phyloP scores from a whole-genome alignment of 1,140 invertebrate species.

The Orius laevigatus region DNA sequence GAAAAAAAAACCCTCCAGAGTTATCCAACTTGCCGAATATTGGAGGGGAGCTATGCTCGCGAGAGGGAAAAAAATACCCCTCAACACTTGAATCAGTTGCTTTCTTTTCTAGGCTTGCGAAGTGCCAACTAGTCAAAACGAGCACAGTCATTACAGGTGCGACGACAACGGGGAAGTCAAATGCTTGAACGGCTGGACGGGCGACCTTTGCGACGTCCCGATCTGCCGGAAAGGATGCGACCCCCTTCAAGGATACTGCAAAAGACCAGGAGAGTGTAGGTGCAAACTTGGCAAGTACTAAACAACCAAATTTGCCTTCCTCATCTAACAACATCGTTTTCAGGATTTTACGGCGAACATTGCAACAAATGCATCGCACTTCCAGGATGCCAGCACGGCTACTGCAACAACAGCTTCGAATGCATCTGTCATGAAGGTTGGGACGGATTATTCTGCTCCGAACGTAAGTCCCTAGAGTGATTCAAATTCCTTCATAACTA shows the following conservation, averaged over 20 bases:
- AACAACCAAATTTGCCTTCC: neutral
- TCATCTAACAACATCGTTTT: neutral
- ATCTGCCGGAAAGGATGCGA: slow-evolving; percentile 83
- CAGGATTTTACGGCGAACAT: slow-evolving; percentile 57
- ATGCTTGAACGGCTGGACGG: slow-evolving; percentile 82
- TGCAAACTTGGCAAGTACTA: slow-evolving; percentile 45
- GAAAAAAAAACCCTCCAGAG: no score
- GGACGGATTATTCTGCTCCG: slow-evolving; percentile 77
- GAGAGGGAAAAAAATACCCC: neutral
- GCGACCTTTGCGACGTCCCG: slow-evolving; percentile 79
- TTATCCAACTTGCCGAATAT: no score
- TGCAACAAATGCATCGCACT: slow-evolving; percentile 72
- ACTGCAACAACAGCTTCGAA: slow-evolving; percentile 69
- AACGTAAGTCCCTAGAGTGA: slow-evolving; percentile 40
- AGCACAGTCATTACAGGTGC: slow-evolving; percentile 83
- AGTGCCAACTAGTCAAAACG: slow-evolving; percentile 65
- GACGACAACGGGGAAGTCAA: slow-evolving; percentile 79
- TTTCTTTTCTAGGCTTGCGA: slow-evolving; percentile 56
- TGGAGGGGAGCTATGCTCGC: no score
- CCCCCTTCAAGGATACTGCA: slow-evolving; percentile 83
- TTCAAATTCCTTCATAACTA: slow-evolving; percentile 5
- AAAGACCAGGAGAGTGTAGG: slow-evolving; percentile 63
- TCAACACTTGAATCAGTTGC: neutral
- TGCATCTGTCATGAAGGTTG: slow-evolving; percentile 72
- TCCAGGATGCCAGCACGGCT: slow-evolving; percentile 70